Base-by-base conservation (phyloP, 2,888 invertebrate genomes). In the Limenitis camilla region DNA sequence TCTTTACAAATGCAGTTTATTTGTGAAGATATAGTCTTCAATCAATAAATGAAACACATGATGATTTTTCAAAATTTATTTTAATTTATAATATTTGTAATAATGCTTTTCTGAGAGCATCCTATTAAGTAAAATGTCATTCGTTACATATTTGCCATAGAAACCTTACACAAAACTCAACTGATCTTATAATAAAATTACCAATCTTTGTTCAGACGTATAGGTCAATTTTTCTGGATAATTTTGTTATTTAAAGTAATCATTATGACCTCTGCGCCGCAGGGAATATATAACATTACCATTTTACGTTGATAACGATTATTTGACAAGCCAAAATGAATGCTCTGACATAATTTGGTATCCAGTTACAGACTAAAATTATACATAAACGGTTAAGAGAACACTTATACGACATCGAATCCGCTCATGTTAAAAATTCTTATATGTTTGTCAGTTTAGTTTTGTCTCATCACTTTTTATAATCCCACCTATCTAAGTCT, bases 111-210 rank as follows among this genome's bases (percentile, higher is more conserved):
- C 74, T 69, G 59, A 68, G 68, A 77, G 75, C 84, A 84, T 78
- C 76, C 76, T 71, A 74, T 72, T 75, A 81, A 81, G 79, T 78
- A 79, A 81, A 82, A 81, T 81, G 78, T 78, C 73, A 74, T 81
- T 74, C 66, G 72, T 77, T 77, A 75, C 70, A 74, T 73, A 73
- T 72, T 77, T 71, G 78, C 74, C 76, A 76, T 82, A 84, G 78
- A 85, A 85, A 84, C 74, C 74, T 81, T 79, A 78, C 82, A 84
- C 74, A 86, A 84, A 83, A 81, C 76, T 76, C 76, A 82, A 81
- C 75, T 75, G 76, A 74, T 76, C 77, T 78, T 81, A 78, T 67
- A 72, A 72, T 77, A 75, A 69, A 73, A 72, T 58, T 71, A 72
- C 69, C 63, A 69, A 68, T 70, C 69, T 71, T 61, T 71, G 56